These are phyloP conservation scores for Ceyx melanurus DNA, from an alignment of 2,113 vertebrate species.

Conservation along the genomic window DNA sequence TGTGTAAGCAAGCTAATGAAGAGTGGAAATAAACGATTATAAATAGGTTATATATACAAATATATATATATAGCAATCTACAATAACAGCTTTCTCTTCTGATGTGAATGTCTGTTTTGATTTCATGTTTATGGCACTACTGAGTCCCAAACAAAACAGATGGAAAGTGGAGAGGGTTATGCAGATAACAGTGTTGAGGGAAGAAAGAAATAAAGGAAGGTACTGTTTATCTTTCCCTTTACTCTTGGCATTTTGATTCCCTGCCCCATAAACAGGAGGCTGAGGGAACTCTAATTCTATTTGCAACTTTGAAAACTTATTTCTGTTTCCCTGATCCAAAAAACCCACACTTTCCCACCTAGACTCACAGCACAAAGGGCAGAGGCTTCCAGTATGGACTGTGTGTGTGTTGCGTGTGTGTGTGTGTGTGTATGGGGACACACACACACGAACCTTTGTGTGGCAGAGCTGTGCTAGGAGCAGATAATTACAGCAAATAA, in stretches of 20 bases:
- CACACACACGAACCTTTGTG: neutral
- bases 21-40: neutral
- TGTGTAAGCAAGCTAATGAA: neutral
- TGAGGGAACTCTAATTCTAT: neutral
- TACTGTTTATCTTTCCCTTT: conserved; percentile 72
- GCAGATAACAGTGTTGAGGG: neutral
- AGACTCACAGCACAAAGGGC: neutral
- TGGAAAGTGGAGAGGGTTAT: neutral
- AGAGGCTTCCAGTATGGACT: neutral
- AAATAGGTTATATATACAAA: neutral
- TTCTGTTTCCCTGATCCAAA: conserved; percentile 13
- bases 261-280: conserved; percentile 1
- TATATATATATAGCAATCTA: neutral
- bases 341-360: neutral
- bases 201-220: conserved; percentile 53
- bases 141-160: conserved; percentile 20
- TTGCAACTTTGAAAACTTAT: neutral
- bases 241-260: neutral
- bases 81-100: conserved; percentile 41
- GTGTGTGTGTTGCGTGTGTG: neutral
- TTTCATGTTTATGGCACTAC: conserved; percentile 5
- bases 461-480: neutral
- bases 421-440: neutral
- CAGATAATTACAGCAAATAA: conserved; percentile 39
- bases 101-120: conserved; percentile 43